Conservation (phyloP, 2,797 vertebrate genomes). For the Fistularia commersonii region DNA sequence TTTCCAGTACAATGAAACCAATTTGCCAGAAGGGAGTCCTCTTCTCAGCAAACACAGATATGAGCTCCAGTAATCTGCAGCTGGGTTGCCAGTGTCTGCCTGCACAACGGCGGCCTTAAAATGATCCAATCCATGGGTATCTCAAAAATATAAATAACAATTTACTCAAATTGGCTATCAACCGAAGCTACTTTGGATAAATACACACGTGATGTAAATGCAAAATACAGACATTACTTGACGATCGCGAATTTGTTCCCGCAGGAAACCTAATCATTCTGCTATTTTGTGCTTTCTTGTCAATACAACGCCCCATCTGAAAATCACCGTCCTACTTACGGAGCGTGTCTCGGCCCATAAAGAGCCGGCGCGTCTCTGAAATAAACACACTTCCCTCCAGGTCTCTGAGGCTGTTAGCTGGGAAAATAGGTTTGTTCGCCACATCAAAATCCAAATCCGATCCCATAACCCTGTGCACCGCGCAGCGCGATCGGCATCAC, state of each 20-base stretch:
- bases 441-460: constrained; percentile 57
- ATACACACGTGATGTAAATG: too few relatives aligned
- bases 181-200: too few relatives aligned
- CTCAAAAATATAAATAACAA: too few relatives aligned
- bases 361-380: constrained; percentile 36
- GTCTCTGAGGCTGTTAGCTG: constrained; percentile 46
- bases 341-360: constrained; percentile 29
- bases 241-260: too few relatives aligned
- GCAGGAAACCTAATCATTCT: background rate
- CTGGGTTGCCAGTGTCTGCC: too few relatives aligned
- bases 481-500: background rate
- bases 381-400: constrained; percentile 49
- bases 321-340: constrained; percentile 27
- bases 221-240: too few relatives aligned
- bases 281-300: constrained; percentile 9
- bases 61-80: background rate
- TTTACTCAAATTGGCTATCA: too few relatives aligned
- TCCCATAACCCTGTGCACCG: constrained; percentile 28
- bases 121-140: too few relatives aligned
- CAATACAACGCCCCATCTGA: constrained; percentile 24
- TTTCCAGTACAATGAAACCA: background rate
- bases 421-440: constrained; percentile 48
- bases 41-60: background rate
- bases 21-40: background rate
- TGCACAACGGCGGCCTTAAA: too few relatives aligned